Evolutionary conservation across 1,140 invertebrate species (phyloP).

Genomic region (Psix sp.): DNA sequence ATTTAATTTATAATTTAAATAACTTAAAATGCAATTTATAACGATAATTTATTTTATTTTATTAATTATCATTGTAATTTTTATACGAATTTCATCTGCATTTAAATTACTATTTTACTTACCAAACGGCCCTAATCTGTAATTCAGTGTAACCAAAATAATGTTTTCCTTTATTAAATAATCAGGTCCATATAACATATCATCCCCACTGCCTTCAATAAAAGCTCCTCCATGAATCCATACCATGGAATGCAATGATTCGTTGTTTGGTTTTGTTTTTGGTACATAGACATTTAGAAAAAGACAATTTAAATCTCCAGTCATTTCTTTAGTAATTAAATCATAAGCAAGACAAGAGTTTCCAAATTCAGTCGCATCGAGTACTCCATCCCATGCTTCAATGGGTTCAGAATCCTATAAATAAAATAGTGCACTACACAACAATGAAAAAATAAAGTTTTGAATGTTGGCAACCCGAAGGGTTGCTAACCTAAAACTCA

Average conservation of each 20-base stretch:
- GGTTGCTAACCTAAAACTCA: no score
- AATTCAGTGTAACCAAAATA: constrained; percentile 17
- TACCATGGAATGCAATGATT: constrained; percentile 2
- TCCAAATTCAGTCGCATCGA: constrained; percentile 19
- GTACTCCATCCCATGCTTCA: constrained; percentile 19
- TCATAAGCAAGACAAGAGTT: constrained; percentile 9
- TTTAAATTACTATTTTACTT: background rate
- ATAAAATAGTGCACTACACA: background rate
- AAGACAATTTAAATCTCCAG: constrained; percentile 19
- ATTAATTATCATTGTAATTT: no score
- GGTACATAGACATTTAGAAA: constrained; percentile 27
- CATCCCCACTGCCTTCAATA: constrained; percentile 21
- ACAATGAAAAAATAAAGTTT: background rate
- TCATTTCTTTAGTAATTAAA: constrained; percentile 1
- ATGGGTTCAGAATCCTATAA: constrained; percentile 17
- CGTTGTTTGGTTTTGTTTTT: background rate
- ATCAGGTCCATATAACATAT: constrained; percentile 21
- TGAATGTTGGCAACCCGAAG: no score
- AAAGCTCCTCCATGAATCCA: constrained; percentile 25
- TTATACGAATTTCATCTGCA: no score
- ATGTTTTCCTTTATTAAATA: constrained; percentile 10
- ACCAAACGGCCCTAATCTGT: constrained; percentile 24
- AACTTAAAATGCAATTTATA: no score
- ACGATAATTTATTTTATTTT: no score
- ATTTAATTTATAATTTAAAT: no score